A percentile compares a stretch with the other conserved stretches of the same genome.
These are phyloP conservation scores for Daktulosphaira vitifoliae DNA, from an alignment of 1,140 invertebrate genomes.

Conservation along the genomic window DNA sequence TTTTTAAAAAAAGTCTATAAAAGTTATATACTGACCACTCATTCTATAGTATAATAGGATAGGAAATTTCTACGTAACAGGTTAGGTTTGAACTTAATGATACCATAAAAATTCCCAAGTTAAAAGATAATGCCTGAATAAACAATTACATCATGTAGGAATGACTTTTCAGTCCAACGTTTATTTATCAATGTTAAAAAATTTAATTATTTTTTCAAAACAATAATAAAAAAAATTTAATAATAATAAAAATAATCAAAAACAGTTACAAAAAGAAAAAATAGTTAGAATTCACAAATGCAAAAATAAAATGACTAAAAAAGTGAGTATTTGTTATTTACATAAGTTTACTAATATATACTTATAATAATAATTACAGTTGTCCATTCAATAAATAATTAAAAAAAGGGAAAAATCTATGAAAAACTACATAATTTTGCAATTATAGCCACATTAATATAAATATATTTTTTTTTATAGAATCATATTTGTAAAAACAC, in stretches of 20 bases:
- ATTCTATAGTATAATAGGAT: too few relatives aligned
- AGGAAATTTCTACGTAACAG: too few relatives aligned
- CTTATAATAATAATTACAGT: background rate
- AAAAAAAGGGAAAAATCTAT: background rate
- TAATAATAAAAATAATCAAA: conserved; percentile 21
- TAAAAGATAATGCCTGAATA: too few relatives aligned
- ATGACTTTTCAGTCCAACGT: conserved; percentile 8
- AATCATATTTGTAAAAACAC: too few relatives aligned
- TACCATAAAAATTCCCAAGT: too few relatives aligned
- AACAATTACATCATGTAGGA: too few relatives aligned
- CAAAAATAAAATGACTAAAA: conserved; percentile 34
- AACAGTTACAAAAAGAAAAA: conserved; percentile 28
- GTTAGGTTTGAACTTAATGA: too few relatives aligned
- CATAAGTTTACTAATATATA: conserved; percentile 2
- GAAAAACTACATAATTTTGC: background rate
- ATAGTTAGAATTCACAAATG: conserved; percentile 31
- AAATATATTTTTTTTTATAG: too few relatives aligned
- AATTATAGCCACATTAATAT: background rate
- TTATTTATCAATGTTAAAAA: conserved; percentile 32
- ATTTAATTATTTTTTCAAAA: conserved; percentile 24
- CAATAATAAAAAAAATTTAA: conserved; percentile 25
- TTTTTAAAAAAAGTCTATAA: too few relatives aligned
- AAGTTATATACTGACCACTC: too few relatives aligned
- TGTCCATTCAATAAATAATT: background rate
- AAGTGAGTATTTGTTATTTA: conserved; percentile 29